Evolutionary conservation across 1,140 invertebrate genomes (phyloP).

Genomic region (Drosophila busckii): DNA sequence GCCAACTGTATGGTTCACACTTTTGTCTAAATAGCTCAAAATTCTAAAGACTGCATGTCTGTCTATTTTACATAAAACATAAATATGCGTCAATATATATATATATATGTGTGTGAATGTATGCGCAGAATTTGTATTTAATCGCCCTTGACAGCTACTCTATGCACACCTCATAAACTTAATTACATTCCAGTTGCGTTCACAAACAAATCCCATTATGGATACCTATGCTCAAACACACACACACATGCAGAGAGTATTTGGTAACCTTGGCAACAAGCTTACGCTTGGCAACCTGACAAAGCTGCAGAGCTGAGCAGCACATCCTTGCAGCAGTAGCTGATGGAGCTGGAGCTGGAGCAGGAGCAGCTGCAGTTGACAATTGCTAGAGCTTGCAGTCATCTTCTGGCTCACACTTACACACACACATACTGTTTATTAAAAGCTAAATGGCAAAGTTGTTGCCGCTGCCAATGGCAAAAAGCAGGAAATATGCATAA

Average conservation of each 20-base stretch:
- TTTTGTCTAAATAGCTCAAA: too few species aligned
- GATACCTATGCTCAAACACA: slow-evolving; percentile 13
- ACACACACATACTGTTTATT: slow-evolving; percentile 52
- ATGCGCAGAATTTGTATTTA: too few species aligned
- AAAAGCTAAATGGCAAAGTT: slow-evolving; percentile 62
- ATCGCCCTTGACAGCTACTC: slow-evolving; percentile 16
- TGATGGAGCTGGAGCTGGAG: too few species aligned
- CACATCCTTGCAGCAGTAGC: too few species aligned
- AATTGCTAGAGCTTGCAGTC: slow-evolving; percentile 26
- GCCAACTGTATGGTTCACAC: too few species aligned
- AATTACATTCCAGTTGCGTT: slow-evolving; percentile 52
- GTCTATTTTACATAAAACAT: too few species aligned
- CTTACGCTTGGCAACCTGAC: too few species aligned
- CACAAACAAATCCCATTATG: slow-evolving; percentile 30
- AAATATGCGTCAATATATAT: not conserved
- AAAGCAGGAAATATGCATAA: slow-evolving; percentile 63
- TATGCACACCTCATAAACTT: slow-evolving; percentile 50
- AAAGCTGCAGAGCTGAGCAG: too few species aligned
- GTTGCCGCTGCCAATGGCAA: slow-evolving; percentile 47
- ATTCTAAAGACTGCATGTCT: too few species aligned
- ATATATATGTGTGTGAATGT: too few species aligned
- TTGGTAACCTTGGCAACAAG: slow-evolving; percentile 35
- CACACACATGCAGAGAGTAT: too few species aligned
- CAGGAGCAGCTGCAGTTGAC: slow-evolving; percentile 53
- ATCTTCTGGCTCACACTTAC: slow-evolving; percentile 25